Evolutionary conservation across 1,140 invertebrate species (phyloP).

Genomic region (Armadillidium nasatum): DNA sequence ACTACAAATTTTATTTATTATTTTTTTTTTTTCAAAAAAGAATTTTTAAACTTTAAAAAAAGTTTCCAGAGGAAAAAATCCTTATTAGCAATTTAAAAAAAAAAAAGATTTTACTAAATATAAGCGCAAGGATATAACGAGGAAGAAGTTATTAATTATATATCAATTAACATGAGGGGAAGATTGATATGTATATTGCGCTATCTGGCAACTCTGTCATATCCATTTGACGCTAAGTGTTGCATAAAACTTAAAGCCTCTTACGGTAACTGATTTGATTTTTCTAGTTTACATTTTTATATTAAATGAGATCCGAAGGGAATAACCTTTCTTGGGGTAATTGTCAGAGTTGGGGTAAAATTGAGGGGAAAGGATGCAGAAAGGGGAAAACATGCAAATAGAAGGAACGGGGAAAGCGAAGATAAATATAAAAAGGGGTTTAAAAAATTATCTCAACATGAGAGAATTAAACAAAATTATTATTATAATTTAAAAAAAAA

Average conservation of each 20-base stretch:
- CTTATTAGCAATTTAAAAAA: no score
- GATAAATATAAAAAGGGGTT: no score
- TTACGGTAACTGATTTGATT: constrained; percentile 8
- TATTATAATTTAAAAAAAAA: no score
- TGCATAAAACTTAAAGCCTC: neutral
- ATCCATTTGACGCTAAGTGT: constrained; percentile 9
- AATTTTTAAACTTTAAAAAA: no score
- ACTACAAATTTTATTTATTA: neutral
- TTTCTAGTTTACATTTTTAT: constrained; percentile 14
- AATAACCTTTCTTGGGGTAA: neutral
- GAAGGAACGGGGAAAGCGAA: no score
- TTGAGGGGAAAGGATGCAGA: neutral
- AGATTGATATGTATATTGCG: neutral
- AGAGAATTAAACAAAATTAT: no score
- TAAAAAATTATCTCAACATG: no score
- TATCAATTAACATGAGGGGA: no score
- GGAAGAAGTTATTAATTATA: no score
- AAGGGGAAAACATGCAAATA: neutral
- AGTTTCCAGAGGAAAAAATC: no score
- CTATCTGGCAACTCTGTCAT: constrained; percentile 2
- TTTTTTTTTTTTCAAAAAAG: neutral
- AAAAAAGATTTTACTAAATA: no score
- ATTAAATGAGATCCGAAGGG: constrained; percentile 7
- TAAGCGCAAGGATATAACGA: no score
- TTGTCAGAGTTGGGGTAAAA: neutral